These are phyloP conservation scores for Pseudobourletiella spinata DNA, from an alignment of 1,140 invertebrate species.

Conservation along the genomic window DNA sequence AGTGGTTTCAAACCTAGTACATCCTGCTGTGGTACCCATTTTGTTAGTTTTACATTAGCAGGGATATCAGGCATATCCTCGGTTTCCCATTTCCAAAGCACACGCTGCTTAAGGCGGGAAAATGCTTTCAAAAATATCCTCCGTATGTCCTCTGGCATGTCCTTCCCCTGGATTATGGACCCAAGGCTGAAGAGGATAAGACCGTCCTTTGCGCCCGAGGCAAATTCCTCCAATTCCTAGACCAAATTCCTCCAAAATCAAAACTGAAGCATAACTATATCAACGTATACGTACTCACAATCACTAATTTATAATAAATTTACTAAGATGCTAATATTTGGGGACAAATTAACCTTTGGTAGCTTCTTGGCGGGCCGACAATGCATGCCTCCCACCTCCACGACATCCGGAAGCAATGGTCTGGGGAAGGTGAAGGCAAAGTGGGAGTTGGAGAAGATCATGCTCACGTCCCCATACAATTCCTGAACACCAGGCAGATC, in stretches of 20 bases:
- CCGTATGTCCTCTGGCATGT: slow-evolving; percentile 4
- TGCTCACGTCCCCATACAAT: slow-evolving; percentile 43
- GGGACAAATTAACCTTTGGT: neutral
- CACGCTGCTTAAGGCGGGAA: slow-evolving; percentile 47
- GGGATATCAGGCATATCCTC: slow-evolving; percentile 36
- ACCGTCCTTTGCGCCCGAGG: slow-evolving; percentile 44
- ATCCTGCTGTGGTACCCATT: slow-evolving; percentile 60
- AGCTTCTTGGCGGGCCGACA: neutral
- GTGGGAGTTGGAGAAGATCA: slow-evolving; percentile 51
- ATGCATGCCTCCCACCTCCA: slow-evolving; percentile 49
- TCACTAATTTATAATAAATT: too few relatives aligned
- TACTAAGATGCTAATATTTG: too few relatives aligned
- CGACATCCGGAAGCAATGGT: slow-evolving; percentile 43
- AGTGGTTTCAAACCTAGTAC: slow-evolving; percentile 21
- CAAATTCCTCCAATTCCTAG: slow-evolving; percentile 37
- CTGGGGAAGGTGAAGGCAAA: slow-evolving; percentile 44
- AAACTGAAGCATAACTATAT: too few relatives aligned
- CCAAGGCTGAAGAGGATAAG: slow-evolving; percentile 63
- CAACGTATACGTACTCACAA: too few relatives aligned
- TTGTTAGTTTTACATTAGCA: slow-evolving; percentile 51
- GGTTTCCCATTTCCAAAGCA: slow-evolving; percentile 63
- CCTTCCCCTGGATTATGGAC: slow-evolving; percentile 34
- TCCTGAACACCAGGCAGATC: slow-evolving; percentile 42
- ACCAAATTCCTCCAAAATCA: too few relatives aligned
- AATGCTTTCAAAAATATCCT: slow-evolving; percentile 18